Percentiles rank a stretch among this genome's conserved stretches.
phyloP scores from a whole-genome alignment of 1,140 invertebrate species.

The Diabrotica undecimpunctata region DNA sequence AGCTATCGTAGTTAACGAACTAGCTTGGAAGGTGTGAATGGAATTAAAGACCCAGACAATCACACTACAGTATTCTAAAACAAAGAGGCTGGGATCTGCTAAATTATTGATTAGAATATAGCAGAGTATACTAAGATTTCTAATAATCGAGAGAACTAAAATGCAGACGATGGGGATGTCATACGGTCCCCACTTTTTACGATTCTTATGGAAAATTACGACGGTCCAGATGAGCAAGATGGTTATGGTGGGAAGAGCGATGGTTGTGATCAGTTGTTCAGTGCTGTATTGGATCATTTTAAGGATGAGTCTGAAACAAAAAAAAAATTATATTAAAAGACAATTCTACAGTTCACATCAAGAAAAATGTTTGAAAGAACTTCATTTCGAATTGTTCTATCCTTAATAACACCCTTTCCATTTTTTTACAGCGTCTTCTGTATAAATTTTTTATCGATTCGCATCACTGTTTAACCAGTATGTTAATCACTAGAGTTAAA shows the following conservation, averaged over 20 bases:
- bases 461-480: too few species aligned
- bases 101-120: slow-evolving; percentile 46
- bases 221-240: slow-evolving; percentile 46
- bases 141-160: slow-evolving; percentile 47
- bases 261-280: slow-evolving; percentile 45
- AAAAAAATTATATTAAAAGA: slow-evolving; percentile 5
- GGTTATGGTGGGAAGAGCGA: slow-evolving; percentile 47
- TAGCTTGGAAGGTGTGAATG: slow-evolving; percentile 54
- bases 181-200: slow-evolving; percentile 50
- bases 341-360: too few species aligned
- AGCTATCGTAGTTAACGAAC: slow-evolving; percentile 52
- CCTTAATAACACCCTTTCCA: too few species aligned
- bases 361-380: too few species aligned
- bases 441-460: too few species aligned
- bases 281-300: slow-evolving; percentile 42
- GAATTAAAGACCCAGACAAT: slow-evolving; percentile 53
- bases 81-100: slow-evolving; percentile 35
- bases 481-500: too few species aligned
- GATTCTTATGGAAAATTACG: slow-evolving; percentile 50
- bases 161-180: slow-evolving; percentile 53
- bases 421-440: too few species aligned
- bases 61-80: slow-evolving; percentile 47
- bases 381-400: too few species aligned
- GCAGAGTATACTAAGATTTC: slow-evolving; percentile 46
- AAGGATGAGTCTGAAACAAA: slow-evolving; percentile 23